Evolutionary conservation across 2,888 invertebrate species (phyloP), one percentile per base, ranked within the genome.

Genomic region (Conops quadrifasciatus): DNA sequence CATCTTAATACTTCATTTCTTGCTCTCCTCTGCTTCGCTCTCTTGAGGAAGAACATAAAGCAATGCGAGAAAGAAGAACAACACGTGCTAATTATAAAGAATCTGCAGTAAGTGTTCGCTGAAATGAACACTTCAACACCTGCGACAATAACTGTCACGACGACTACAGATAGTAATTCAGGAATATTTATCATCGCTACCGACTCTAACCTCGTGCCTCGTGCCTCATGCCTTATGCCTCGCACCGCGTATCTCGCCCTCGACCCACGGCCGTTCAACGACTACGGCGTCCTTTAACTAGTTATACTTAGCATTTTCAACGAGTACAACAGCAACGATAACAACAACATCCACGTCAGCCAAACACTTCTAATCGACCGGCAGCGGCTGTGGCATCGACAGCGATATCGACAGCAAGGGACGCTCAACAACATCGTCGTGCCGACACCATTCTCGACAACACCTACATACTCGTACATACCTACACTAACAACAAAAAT

Each of bases 81-180:
- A 45, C 15, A 28, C 58, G 28, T 24, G 58, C 67, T 28, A 28
- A 67, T 67, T 59, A 60, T 43, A 49, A 49, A 30, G 30, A 26
- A 67, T 59, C n/a, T n/a, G 30, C 59, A 28, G 28, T 47, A 60
- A 60, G 15, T 15, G 47, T 26, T 49, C 45, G 45, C 43, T 67
- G 30, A 60, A 67, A 67, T 67, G 15, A 58, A 58, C 47, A 67
- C 59, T 60, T 67, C 67, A 30, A 15, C 67, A 67, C 45, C 47
- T 67, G 15, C 2, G 26, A 47, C 63, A 26, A 47, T 47, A 47
- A 63, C 24, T 63, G 63, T 24, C 47, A 63, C 13, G 45, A 1
- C 63, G 36, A 43, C 62, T 13, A n/a, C 11, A 58, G 4, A 58
- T 24, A 58, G 15, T 16, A 26, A 58, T 13, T n/a, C 16, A 16